phyloP scores from a whole-genome alignment of 2,113 vertebrate genomes.

The Corydoras maculifer region DNA sequence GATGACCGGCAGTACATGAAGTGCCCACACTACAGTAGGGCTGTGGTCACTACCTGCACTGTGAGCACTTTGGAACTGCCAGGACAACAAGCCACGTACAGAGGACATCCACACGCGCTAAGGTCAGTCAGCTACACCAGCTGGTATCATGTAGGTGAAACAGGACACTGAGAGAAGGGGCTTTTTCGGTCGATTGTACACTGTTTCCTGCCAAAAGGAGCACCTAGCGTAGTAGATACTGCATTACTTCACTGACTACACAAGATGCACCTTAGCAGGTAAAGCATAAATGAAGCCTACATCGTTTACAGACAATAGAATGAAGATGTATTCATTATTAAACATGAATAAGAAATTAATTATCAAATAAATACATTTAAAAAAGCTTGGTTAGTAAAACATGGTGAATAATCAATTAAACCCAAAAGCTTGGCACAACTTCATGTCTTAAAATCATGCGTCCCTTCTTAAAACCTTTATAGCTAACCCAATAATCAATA shows the following conservation, averaged over 20 bases:
- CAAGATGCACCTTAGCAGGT: conserved; percentile 99
- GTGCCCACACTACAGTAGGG: conserved; percentile 97
- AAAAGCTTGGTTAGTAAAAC: too few relatives aligned
- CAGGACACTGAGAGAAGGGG: background rate
- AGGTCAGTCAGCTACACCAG: background rate
- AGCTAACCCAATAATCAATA: too few relatives aligned
- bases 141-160: background rate
- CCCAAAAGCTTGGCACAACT: too few relatives aligned
- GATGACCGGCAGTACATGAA: conserved; percentile 81
- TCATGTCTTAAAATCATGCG: too few relatives aligned
- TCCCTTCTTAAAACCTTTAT: too few relatives aligned
- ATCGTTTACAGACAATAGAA: too few relatives aligned
- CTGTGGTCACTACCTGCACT: conserved; percentile 89
- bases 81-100: conserved; percentile 52
- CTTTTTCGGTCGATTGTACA: conserved; percentile 36
- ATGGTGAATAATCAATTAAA: too few relatives aligned
- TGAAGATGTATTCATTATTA: too few relatives aligned
- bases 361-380: too few relatives aligned
- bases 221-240: conserved; percentile 98
- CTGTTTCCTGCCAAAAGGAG: conserved; percentile 92
- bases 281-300: conserved; percentile 27
- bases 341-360: too few relatives aligned
- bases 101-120: background rate
- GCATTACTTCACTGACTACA: conserved; percentile 93
- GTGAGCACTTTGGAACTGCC: conserved; percentile 97